A percentile compares a stretch with the other conserved stretches of the same genome.
phyloP scores from a whole-genome alignment of 2,888 invertebrate species.

The Carabus problematicus region DNA sequence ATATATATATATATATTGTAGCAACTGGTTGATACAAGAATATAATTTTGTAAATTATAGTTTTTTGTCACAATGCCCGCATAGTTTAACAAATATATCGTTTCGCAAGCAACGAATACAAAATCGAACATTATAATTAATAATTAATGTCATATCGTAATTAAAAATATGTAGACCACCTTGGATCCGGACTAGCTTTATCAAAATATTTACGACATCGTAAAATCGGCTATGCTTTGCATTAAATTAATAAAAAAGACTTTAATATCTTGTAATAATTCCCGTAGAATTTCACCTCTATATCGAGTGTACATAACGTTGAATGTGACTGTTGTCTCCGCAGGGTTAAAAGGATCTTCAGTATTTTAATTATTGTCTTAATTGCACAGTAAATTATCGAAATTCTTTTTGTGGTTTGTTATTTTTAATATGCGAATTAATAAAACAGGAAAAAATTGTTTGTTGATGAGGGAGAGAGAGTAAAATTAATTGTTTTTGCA shows the following conservation, averaged over 20 bases:
- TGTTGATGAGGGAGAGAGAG: no score
- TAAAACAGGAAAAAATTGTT: not conserved
- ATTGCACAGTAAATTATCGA: constrained; percentile 42
- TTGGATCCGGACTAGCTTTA: constrained; percentile 35
- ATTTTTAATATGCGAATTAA: constrained; percentile 24
- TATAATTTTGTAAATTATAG: no score
- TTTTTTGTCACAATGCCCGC: no score
- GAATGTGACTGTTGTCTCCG: constrained; percentile 7
- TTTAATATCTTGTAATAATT: constrained; percentile 42
- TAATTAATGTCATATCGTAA: constrained; percentile 41
- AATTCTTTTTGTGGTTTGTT: constrained; percentile 37
- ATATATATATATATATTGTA: no score
- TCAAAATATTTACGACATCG: constrained; percentile 40
- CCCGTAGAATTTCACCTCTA: constrained; percentile 30
- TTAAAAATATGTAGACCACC: constrained; percentile 43
- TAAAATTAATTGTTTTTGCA: no score
- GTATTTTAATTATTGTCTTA: constrained; percentile 42
- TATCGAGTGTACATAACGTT: not conserved
- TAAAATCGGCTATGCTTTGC: constrained; percentile 40
- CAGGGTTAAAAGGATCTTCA: constrained; percentile 37
- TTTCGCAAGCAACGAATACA: constrained; percentile 10
- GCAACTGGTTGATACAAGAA: not conserved
- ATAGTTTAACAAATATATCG: no score
- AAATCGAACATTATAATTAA: constrained; percentile 41
- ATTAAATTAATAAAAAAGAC: constrained; percentile 42